phyloP scores from a whole-genome alignment of 2,888 invertebrate species.

The Polyommatus iphigenia region DNA sequence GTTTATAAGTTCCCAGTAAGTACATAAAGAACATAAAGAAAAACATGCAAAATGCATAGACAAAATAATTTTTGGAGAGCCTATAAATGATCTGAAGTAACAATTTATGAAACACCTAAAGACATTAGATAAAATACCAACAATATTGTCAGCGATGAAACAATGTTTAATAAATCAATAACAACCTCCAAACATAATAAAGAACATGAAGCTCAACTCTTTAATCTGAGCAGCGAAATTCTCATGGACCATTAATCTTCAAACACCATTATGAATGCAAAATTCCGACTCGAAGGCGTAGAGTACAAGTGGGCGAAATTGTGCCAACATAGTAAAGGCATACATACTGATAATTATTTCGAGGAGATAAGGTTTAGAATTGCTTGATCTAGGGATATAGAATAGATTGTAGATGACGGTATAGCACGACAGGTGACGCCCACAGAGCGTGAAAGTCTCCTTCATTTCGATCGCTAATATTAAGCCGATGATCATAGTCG shows the following conservation, averaged over 20 bases:
- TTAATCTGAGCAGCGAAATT: slow-evolving; percentile 23
- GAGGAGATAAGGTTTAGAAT: slow-evolving; percentile 32
- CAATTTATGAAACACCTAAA: background rate
- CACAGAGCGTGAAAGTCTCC: slow-evolving; percentile 61
- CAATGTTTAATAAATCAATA: background rate
- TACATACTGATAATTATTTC: slow-evolving; percentile 23
- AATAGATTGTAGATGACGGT: slow-evolving; percentile 43
- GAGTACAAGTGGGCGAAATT: slow-evolving; percentile 35
- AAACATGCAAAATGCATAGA: background rate
- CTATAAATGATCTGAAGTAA: background rate
- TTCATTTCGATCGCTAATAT: slow-evolving; percentile 40
- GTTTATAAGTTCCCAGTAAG: background rate
- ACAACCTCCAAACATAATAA: background rate
- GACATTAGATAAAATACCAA: background rate
- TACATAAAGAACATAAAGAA: too few relatives aligned
- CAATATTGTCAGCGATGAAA: background rate
- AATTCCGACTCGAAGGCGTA: slow-evolving; percentile 38
- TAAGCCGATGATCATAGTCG: slow-evolving; percentile 22
- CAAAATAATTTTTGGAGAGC: background rate
- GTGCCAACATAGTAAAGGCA: background rate
- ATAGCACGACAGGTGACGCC: slow-evolving; percentile 64
- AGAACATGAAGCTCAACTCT: slow-evolving; percentile 24
- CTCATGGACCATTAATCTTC: slow-evolving; percentile 33
- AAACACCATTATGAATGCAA: slow-evolving; percentile 36
- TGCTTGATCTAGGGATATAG: background rate